Conservation (phyloP, 2,113 vertebrate genomes). For the Chinchilla lanigera region DNA sequence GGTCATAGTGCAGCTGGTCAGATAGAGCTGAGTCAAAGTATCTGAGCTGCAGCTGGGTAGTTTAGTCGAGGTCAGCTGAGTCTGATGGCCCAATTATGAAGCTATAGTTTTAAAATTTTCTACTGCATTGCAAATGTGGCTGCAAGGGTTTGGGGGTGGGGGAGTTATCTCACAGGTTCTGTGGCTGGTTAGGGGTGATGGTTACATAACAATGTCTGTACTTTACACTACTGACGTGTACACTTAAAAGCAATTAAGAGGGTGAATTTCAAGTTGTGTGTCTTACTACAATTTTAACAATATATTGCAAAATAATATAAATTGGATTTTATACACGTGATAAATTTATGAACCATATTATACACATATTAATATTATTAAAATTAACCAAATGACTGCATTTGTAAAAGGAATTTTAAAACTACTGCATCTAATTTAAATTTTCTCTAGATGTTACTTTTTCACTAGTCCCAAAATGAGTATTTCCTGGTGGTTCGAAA, state of each 20-base stretch:
- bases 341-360: not conserved
- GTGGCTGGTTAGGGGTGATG: rapidly evolving
- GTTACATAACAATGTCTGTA: not conserved
- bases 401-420: not conserved
- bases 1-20: no score
- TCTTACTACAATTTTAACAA: not conserved
- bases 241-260: no score
- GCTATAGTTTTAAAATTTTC: no score
- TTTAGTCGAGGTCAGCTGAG: no score
- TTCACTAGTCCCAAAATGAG: not conserved
- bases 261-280: not conserved
- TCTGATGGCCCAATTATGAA: no score
- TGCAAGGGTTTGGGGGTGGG: not conserved
- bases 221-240: rapidly evolving
- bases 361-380: not conserved
- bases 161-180: not conserved
- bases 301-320: not conserved
- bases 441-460: not conserved
- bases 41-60: no score
- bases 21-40: no score
- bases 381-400: not conserved
- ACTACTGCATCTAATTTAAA: not conserved
- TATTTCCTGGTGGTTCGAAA: not conserved
- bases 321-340: not conserved
- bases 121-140: not conserved